Conservation (phyloP, 2,113 vertebrate species). For the Onychostruthus taczanowskii region DNA sequence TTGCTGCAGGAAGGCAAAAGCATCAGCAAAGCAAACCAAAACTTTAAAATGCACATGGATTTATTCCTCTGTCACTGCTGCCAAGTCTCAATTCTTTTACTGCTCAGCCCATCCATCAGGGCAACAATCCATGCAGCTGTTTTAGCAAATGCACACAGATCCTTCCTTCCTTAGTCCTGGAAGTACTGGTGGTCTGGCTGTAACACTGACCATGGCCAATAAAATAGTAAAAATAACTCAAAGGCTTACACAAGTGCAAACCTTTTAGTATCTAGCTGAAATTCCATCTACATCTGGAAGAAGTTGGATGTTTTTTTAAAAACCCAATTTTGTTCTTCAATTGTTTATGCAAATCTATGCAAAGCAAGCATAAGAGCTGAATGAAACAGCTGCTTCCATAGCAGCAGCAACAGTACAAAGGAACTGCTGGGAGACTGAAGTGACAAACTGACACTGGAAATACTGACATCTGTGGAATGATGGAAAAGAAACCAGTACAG, state of each 20-base stretch:
- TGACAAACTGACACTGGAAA: neutral
- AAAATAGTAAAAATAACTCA: neutral
- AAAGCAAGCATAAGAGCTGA: slow-evolving; percentile 10
- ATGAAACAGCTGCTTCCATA: slow-evolving; percentile 37
- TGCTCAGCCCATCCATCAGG: neutral
- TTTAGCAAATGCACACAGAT: neutral
- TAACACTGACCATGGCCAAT: neutral
- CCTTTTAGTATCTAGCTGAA: neutral
- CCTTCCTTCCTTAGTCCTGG: neutral
- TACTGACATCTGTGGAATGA: neutral
- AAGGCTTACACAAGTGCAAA: neutral
- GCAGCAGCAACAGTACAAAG: neutral
- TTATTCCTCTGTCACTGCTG: neutral
- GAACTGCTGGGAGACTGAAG: neutral
- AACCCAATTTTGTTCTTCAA: neutral
- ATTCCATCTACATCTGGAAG: neutral
- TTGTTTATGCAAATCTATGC: slow-evolving; percentile 41
- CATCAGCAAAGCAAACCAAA: neutral
- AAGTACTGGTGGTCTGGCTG: neutral
- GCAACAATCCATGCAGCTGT: neutral
- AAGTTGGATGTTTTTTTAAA: neutral
- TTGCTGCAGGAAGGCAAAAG: neutral
- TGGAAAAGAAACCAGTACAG: neutral
- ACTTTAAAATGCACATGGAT: neutral
- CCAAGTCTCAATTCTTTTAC: neutral